phyloP scores from a whole-genome alignment of 2,888 invertebrate species.

The Sinodicranocentrus sp. region DNA sequence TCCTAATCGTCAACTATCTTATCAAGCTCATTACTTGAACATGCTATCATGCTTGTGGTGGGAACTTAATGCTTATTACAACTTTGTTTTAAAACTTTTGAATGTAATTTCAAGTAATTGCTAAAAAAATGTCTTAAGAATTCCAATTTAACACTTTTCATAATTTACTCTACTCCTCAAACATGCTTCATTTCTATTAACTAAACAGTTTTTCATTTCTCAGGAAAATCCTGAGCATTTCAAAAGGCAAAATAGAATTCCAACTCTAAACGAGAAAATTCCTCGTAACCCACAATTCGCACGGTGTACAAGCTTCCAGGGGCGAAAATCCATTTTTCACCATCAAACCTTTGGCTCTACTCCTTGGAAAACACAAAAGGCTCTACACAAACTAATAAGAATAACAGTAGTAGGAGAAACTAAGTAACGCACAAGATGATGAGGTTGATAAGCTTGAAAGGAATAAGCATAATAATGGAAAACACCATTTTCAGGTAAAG shows the following conservation, averaged over 20 bases:
- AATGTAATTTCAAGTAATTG: no score
- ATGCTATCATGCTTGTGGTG: no score
- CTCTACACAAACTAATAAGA: constrained; percentile 17
- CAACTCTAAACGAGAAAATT: constrained; percentile 1
- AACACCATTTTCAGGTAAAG: constrained; percentile 51
- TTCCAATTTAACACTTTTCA: no score
- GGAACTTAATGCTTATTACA: no score
- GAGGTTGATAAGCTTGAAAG: constrained; percentile 21
- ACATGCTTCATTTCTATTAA: no score
- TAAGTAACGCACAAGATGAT: constrained; percentile 46
- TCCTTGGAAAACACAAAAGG: constrained; percentile 38
- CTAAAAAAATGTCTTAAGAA: no score
- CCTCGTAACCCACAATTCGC: constrained; percentile 45
- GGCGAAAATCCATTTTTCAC: constrained; percentile 68
- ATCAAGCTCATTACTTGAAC: no score
- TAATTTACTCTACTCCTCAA: no score
- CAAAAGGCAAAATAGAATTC: background rate
- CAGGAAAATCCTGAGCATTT: background rate
- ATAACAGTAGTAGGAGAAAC: constrained; percentile 27
- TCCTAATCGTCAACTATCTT: no score
- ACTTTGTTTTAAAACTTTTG: no score
- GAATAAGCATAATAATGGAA: constrained; percentile 52
- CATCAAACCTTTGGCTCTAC: constrained; percentile 59
- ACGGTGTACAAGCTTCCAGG: constrained; percentile 64
- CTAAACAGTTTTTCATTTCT: no score